Evolutionary conservation across 2,888 invertebrate genomes (phyloP).

Genomic region (Pandemis heparana): DNA sequence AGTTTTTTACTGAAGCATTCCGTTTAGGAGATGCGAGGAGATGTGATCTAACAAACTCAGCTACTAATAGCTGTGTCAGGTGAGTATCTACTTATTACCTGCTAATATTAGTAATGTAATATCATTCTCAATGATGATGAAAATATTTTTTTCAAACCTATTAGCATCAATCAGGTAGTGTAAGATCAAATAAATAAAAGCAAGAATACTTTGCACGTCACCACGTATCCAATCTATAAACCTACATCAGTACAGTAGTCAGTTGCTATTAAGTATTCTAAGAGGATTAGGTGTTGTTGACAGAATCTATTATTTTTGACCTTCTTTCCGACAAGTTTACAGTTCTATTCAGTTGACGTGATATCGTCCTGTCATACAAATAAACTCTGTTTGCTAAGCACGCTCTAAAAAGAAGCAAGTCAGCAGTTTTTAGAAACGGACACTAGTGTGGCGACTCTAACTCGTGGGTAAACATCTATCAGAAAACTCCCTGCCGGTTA

Average conservation of each 20-base stretch:
- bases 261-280: conserved; percentile 32
- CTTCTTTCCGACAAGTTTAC: conserved; percentile 31
- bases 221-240: conserved; percentile 3
- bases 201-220: background rate
- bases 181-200: background rate
- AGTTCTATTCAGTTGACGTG: conserved; percentile 13
- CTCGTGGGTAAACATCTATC: conserved; percentile 19
- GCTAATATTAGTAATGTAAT: background rate
- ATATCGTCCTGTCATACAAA: conserved; percentile 32
- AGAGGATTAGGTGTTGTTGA: conserved; percentile 38
- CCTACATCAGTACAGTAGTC: conserved; percentile 21
- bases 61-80: conserved; percentile 3
- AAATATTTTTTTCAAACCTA: background rate
- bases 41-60: conserved; percentile 18
- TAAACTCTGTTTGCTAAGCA: conserved; percentile 28
- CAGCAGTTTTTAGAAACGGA: conserved; percentile 24
- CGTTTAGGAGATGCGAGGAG: conserved; percentile 20
- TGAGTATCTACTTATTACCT: background rate
- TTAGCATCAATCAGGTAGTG: background rate
- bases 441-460: conserved; percentile 1
- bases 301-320: conserved; percentile 37
- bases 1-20: conserved; percentile 31
- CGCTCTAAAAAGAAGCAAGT: conserved; percentile 26
- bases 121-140: background rate
- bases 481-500: conserved; percentile 42